Evolutionary conservation across 2,888 invertebrate species (phyloP).

Genomic region (Andricus curvator): DNA sequence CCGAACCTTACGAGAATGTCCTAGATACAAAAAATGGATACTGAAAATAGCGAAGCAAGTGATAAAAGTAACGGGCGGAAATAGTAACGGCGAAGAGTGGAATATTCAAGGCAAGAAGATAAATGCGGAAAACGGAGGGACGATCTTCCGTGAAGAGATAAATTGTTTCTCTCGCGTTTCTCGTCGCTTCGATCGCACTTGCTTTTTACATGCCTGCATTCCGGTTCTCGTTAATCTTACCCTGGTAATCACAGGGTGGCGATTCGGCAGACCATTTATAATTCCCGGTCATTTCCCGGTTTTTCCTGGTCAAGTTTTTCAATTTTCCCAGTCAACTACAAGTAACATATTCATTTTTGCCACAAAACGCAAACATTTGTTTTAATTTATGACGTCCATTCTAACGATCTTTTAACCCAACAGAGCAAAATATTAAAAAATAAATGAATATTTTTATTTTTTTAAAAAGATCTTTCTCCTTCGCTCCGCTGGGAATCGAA

Average conservation of each 20-base stretch:
- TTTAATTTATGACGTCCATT: no score
- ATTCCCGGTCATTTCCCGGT: no score
- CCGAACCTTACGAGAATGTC: not conserved
- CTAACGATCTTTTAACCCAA: no score
- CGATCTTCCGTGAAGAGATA: conserved; percentile 14
- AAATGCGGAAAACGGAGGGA: conserved; percentile 15
- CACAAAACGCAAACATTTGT: no score
- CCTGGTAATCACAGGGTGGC: not conserved
- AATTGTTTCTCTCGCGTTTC: conserved; percentile 8
- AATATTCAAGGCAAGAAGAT: conserved; percentile 24
- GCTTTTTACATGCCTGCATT: conserved; percentile 17
- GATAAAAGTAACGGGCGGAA: conserved; percentile 7
- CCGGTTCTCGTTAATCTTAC: conserved; percentile 6
- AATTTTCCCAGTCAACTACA: no score
- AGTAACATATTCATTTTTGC: no score
- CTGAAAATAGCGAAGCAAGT: not conserved
- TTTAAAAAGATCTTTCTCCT: no score
- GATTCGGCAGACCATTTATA: no score
- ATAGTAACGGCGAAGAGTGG: not conserved
- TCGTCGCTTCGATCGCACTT: conserved; percentile 4
- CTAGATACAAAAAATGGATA: not conserved
- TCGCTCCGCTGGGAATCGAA: no score
- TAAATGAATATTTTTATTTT: no score
- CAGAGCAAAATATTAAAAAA: no score
- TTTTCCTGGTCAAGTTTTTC: no score